A percentile compares a stretch with the other conserved stretches of the same genome.
Conservation (phyloP, 2,888 invertebrate species). For the Syrphus vitripennis region DNA sequence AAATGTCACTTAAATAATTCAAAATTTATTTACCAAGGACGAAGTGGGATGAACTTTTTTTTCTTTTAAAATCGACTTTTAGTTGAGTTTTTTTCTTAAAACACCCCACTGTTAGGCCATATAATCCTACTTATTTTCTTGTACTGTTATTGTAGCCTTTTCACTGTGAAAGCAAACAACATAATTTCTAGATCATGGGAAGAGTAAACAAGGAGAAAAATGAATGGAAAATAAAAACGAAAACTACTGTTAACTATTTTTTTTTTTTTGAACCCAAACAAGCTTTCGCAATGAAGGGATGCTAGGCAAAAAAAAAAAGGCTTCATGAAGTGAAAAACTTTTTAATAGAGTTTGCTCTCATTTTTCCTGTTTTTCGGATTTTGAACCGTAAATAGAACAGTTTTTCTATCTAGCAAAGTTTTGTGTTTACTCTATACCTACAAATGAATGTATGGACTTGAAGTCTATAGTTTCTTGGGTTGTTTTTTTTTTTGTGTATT, state of each 20-base stretch:
- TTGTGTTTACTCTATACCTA: background rate
- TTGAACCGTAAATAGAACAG: conserved; percentile 14
- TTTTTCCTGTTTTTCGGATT: conserved; percentile 31
- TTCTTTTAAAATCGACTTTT: background rate
- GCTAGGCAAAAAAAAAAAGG: background rate
- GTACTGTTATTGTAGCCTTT: conserved; percentile 5
- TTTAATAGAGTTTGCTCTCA: conserved; percentile 54
- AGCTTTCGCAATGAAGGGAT: conserved; percentile 15
- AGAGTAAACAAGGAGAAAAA: background rate
- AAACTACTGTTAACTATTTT: conserved; percentile 31
- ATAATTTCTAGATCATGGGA: conserved; percentile 38
- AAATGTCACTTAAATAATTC: too few relatives aligned
- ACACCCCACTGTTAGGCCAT: background rate
- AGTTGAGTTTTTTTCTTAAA: background rate
- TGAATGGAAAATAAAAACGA: background rate
- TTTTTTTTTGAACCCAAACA: background rate
- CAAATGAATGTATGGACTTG: background rate
- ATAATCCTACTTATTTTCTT: background rate
- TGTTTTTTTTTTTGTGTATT: background rate
- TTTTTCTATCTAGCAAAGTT: background rate
- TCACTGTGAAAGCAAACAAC: conserved; percentile 54
- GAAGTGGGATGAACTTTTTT: too few relatives aligned
- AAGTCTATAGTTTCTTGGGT: background rate
- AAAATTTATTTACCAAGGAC: too few relatives aligned
- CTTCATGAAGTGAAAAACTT: conserved; percentile 48